These are phyloP conservation scores for Thunnus maccoyii DNA, from an alignment of 2,113 vertebrate species.

Conservation along the genomic window DNA sequence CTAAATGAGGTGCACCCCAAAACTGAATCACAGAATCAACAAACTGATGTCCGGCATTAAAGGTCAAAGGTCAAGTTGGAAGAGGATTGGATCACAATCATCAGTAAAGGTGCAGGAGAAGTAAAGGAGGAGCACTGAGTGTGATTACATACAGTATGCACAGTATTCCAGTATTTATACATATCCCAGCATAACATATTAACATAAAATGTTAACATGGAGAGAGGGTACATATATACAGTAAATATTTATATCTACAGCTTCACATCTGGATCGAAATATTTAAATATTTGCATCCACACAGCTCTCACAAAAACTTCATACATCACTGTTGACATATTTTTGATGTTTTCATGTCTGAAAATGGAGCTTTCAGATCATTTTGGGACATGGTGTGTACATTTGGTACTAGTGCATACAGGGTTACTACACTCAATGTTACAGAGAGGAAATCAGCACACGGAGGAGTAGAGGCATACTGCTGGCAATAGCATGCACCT, in stretches of 20 bases:
- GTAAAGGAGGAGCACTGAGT: conserved; percentile 14
- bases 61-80: conserved; percentile 39
- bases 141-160: conserved; percentile 28
- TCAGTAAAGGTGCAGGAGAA: neutral
- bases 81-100: conserved; percentile 17
- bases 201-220: neutral
- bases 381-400: neutral
- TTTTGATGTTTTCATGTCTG: no score
- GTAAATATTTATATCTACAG: neutral
- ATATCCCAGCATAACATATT: neutral
- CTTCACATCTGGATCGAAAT: neutral
- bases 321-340: neutral
- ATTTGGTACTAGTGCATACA: conserved; percentile 26
- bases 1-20: neutral
- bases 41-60: neutral
- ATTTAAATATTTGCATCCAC: neutral
- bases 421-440: conserved; percentile 21
- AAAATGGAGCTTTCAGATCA: neutral
- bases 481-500: conserved; percentile 79
- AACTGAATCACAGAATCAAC: conserved; percentile 14
- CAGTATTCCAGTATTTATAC: neutral
- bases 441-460: conserved; percentile 25
- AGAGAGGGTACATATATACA: neutral
- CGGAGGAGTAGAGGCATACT: conserved; percentile 14
- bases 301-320: neutral